Percentiles rank a stretch among this genome's conserved stretches.
These are phyloP conservation scores for Apamea monoglypha DNA, from an alignment of 2,888 invertebrate genomes.

Conservation along the genomic window DNA sequence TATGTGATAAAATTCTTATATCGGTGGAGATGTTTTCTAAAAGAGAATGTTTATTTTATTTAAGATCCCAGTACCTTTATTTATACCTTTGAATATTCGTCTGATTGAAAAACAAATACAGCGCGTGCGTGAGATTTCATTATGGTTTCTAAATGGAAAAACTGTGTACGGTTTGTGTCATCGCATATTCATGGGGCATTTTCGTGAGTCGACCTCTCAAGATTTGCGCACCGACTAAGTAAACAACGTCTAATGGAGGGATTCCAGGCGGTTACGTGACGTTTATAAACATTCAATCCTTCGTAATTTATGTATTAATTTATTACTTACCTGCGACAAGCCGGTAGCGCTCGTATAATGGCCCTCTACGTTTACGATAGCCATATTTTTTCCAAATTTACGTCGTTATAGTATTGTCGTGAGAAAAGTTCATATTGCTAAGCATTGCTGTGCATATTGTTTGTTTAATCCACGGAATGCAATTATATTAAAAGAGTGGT, in stretches of 20 bases:
- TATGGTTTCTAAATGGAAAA: constrained; percentile 89
- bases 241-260: constrained; percentile 90
- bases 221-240: constrained; percentile 88
- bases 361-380: constrained; percentile 61
- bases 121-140: constrained; percentile 87
- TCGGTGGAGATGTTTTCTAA: constrained; percentile 1
- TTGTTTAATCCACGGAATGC: constrained; percentile 19
- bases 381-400: constrained; percentile 61
- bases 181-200: constrained; percentile 90
- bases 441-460: constrained; percentile 11
- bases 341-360: constrained; percentile 57
- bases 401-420: constrained; percentile 43
- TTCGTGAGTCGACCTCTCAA: constrained; percentile 89
- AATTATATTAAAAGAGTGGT: neutral
- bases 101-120: constrained; percentile 86
- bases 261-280: constrained; percentile 85
- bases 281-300: constrained; percentile 82
- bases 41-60: constrained; percentile 19
- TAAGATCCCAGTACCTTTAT: constrained; percentile 34
- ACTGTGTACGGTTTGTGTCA: constrained; percentile 90
- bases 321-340: constrained; percentile 67
- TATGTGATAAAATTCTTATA: constrained; percentile 23
- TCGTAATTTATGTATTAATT: constrained; percentile 80
- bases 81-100: constrained; percentile 72
- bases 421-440: constrained; percentile 15